A percentile compares a stretch with the other conserved stretches of the same genome.
Evolutionary conservation across 1,140 invertebrate species (phyloP).

Genomic region (Drosophila pruinosa): DNA sequence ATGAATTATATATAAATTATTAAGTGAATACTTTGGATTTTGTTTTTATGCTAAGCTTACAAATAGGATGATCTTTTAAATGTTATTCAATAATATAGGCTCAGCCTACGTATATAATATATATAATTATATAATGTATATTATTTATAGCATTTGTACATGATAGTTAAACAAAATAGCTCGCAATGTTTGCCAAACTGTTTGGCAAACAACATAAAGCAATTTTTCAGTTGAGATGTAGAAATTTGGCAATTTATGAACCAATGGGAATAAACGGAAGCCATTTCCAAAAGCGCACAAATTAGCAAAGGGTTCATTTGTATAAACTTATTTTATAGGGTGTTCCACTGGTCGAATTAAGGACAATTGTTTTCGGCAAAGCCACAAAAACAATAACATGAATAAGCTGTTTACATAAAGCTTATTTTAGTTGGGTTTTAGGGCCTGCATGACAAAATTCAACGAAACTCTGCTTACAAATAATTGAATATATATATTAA

Average conservation of each 20-base stretch:
- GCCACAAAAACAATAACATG: slow-evolving; percentile 28
- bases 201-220: slow-evolving; percentile 59
- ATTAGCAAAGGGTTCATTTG: slow-evolving; percentile 35
- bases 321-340: slow-evolving; percentile 20
- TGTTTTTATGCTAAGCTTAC: slow-evolving; percentile 62
- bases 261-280: slow-evolving; percentile 24
- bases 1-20: slow-evolving; percentile 71
- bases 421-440: slow-evolving; percentile 26
- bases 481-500: background rate
- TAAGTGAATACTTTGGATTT: slow-evolving; percentile 78
- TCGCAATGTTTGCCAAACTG: slow-evolving; percentile 57
- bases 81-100: slow-evolving; percentile 62
- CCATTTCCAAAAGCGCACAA: slow-evolving; percentile 53
- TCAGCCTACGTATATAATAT: slow-evolving; percentile 64
- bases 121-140: slow-evolving; percentile 32
- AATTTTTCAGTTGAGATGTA: slow-evolving; percentile 43
- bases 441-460: slow-evolving; percentile 43
- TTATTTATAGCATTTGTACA: slow-evolving; percentile 66
- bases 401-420: slow-evolving; percentile 20
- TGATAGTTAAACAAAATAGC: slow-evolving; percentile 66
- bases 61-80: slow-evolving; percentile 37
- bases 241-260: slow-evolving; percentile 43
- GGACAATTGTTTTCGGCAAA: slow-evolving; percentile 20
- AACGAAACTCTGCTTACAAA: slow-evolving; percentile 31
- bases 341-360: slow-evolving; percentile 65